phyloP scores from a whole-genome alignment of 37 sponge, comb jelly and placozoan species.

The Petrosia ficiformis region DNA sequence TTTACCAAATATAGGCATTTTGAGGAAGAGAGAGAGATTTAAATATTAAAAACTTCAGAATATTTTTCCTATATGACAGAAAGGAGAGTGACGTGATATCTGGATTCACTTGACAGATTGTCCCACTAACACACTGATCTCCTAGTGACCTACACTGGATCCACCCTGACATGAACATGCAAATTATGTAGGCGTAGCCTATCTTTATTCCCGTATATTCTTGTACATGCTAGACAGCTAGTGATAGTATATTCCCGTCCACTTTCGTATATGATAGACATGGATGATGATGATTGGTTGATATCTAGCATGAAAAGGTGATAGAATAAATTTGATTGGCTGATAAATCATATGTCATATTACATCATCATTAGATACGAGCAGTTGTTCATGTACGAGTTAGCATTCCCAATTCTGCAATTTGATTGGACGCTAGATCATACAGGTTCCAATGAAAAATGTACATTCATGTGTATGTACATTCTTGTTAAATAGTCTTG shows the following conservation, averaged over 20 bases:
- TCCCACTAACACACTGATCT: too few relatives aligned
- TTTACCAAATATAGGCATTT: constrained; percentile 87
- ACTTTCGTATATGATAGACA: too few relatives aligned
- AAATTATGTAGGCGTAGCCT: too few relatives aligned
- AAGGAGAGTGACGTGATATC: too few relatives aligned
- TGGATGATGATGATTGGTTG: constrained; percentile 7
- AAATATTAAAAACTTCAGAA: background rate
- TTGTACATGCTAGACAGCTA: too few relatives aligned
- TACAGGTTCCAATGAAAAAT: background rate
- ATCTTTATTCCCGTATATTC: too few relatives aligned
- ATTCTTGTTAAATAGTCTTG: too few relatives aligned
- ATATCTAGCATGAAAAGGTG: background rate
- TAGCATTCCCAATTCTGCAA: constrained; percentile 31
- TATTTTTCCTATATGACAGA: background rate
- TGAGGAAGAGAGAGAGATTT: background rate
- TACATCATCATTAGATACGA: constrained; percentile 45
- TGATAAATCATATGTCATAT: background rate
- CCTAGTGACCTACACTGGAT: too few relatives aligned
- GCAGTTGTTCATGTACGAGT: constrained; percentile 55
- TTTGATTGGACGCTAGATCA: constrained; percentile 33
- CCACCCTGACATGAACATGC: too few relatives aligned
- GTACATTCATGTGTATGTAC: too few relatives aligned
- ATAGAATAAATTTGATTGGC: background rate
- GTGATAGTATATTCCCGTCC: too few relatives aligned
- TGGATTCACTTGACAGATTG: too few relatives aligned